Conservation (phyloP, 2,888 invertebrate genomes). For the Camponotus fellah region DNA sequence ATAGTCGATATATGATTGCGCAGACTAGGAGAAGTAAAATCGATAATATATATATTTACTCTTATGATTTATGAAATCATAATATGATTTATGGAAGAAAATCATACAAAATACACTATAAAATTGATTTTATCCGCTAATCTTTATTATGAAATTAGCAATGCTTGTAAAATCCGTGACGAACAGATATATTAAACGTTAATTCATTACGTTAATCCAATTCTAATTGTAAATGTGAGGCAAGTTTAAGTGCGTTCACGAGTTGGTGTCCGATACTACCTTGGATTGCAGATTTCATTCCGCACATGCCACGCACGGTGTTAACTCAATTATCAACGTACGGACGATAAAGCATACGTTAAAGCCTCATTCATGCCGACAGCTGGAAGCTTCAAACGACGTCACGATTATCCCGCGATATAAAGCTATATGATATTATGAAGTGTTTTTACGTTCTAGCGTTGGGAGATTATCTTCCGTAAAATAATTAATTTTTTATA, state of each 20-base stretch:
- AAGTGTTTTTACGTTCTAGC: conserved; percentile 23
- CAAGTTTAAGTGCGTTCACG: conserved; percentile 4
- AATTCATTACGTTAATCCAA: conserved; percentile 22
- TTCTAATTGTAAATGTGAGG: conserved; percentile 9
- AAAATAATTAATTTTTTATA: conserved; percentile 24
- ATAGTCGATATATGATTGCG: not conserved
- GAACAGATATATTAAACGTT: conserved; percentile 6
- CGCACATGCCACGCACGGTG: conserved; percentile 66
- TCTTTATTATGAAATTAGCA: conserved; percentile 6
- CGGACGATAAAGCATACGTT: conserved; percentile 76
- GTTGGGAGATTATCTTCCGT: not conserved
- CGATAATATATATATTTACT: not conserved
- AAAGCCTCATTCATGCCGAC: conserved; percentile 73
- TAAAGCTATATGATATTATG: conserved; percentile 37
- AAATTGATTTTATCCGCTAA: not conserved
- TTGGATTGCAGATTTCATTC: conserved; percentile 70
- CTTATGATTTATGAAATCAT: too few species aligned
- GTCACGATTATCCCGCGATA: conserved; percentile 58
- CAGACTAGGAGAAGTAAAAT: not conserved
- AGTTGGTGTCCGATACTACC: conserved; percentile 52
- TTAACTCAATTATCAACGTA: conserved; percentile 77
- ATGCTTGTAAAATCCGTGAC: not conserved
- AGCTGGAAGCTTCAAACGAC: conserved; percentile 73
- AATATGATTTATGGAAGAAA: not conserved
- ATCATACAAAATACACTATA: not conserved